Evolutionary conservation across 2,888 invertebrate species (phyloP).

Genomic region (Cotesia congregata): DNA sequence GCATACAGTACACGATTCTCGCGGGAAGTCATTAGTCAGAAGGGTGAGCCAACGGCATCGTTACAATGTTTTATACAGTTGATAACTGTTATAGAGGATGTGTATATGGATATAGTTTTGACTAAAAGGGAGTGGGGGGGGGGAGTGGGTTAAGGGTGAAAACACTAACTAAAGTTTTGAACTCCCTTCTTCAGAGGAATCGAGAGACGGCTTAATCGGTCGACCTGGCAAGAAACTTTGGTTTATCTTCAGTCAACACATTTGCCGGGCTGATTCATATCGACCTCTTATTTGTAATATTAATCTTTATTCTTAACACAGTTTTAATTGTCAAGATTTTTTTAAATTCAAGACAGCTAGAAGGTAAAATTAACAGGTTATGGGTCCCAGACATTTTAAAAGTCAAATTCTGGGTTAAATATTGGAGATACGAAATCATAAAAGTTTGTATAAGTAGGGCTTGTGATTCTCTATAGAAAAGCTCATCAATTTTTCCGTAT

Average conservation of each 20-base stretch:
- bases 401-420: too few relatives aligned
- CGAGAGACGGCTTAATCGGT: neutral
- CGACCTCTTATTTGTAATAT: conserved; percentile 26
- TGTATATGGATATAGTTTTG: too few relatives aligned
- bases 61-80: neutral
- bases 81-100: neutral
- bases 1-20: neutral
- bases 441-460: too few relatives aligned
- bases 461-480: too few relatives aligned
- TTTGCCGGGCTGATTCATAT: conserved; percentile 18
- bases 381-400: too few relatives aligned
- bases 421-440: too few relatives aligned
- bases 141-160: neutral
- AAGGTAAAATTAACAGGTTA: too few relatives aligned
- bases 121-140: too few relatives aligned
- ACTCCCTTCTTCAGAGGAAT: neutral
- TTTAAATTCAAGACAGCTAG: too few relatives aligned
- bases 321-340: neutral
- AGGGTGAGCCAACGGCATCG: neutral
- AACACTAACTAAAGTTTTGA: neutral
- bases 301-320: conserved; percentile 11
- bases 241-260: conserved; percentile 28
- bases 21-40: conserved; percentile 7
- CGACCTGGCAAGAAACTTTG: conserved; percentile 24
- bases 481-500: too few relatives aligned